Conservation (phyloP, 2,888 invertebrate species). For the Cephonodes hylas region DNA sequence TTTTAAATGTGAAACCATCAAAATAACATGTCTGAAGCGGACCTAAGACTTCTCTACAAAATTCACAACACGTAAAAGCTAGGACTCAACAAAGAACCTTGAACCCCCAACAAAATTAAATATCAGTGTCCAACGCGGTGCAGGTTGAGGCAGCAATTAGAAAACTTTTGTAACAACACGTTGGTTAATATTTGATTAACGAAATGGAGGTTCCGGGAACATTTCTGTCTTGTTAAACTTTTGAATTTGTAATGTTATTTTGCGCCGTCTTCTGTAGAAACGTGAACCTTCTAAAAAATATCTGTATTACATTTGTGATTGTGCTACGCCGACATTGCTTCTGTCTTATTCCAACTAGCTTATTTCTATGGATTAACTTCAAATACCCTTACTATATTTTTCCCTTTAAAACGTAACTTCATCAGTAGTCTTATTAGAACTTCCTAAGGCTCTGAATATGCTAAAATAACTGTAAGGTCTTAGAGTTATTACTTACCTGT, state of each 20-base stretch:
- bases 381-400: no score
- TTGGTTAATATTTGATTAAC: not conserved
- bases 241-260: not conserved
- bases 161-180: slow-evolving; percentile 4
- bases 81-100: not conserved
- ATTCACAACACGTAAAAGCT: not conserved
- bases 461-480: no score
- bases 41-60: no score
- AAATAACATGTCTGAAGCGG: no score
- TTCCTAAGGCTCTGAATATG: no score
- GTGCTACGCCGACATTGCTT: no score
- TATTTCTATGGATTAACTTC: no score
- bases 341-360: no score
- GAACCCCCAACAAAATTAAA: not conserved
- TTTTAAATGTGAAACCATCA: not conserved
- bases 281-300: not conserved
- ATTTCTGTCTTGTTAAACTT: not conserved
- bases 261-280: not conserved
- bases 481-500: no score
- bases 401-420: not conserved
- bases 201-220: not conserved
- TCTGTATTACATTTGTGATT: no score
- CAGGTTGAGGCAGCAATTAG: slow-evolving; percentile 9
- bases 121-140: not conserved
- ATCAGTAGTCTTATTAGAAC: no score